Evolutionary conservation across 2,113 vertebrate genomes (phyloP).

Genomic region (Poeciliopsis occidentalis): DNA sequence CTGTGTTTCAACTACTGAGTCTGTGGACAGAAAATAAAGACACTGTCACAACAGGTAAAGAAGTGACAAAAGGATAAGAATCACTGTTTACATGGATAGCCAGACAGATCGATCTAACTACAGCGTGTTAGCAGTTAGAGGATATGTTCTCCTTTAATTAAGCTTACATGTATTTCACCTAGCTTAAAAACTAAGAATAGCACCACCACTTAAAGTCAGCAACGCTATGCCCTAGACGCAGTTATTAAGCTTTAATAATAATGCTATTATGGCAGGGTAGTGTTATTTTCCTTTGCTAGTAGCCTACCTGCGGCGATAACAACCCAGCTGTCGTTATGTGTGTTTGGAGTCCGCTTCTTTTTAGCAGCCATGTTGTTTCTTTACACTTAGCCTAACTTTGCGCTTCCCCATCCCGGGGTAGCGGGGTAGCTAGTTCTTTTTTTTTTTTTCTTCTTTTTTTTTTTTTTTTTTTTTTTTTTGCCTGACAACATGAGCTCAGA

Average conservation of each 20-base stretch:
- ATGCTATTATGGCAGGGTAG: constrained; percentile 7
- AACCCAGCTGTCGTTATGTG: constrained; percentile 75
- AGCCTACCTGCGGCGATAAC: constrained; percentile 74
- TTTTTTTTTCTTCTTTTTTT: neutral
- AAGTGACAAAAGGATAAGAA: neutral
- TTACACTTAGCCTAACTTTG: neutral
- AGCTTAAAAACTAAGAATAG: neutral
- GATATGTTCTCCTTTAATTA: neutral
- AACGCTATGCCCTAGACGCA: too few species aligned
- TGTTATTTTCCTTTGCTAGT: too few species aligned
- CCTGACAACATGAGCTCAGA: constrained; percentile 51
- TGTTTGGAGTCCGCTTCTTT: constrained; percentile 73
- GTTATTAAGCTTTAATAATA: neutral
- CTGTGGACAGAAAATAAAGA: constrained; percentile 57
- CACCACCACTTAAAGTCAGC: neutral
- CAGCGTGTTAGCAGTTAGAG: neutral
- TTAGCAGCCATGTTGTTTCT: constrained; percentile 68
- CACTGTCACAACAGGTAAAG: neutral
- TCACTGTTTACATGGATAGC: neutral
- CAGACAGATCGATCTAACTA: neutral
- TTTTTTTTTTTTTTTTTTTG: neutral
- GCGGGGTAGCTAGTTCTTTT: neutral
- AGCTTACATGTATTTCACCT: neutral
- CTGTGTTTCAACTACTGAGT: constrained; percentile 62
- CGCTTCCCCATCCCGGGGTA: neutral